These are phyloP conservation scores for Oligia latruncula DNA, from an alignment of 2,888 invertebrate genomes.

Conservation along the genomic window DNA sequence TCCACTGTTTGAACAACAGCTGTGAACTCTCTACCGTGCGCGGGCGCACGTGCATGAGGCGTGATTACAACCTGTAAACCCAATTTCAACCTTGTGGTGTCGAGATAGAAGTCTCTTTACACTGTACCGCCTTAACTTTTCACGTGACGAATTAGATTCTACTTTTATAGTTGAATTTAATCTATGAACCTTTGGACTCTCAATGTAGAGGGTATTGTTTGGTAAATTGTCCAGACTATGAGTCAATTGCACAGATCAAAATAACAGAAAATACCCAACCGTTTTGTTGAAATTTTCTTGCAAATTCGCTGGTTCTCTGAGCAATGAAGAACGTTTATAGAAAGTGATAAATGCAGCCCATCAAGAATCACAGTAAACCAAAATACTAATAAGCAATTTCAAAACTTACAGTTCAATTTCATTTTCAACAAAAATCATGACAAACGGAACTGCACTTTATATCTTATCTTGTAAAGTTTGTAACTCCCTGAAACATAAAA, in stretches of 20 bases:
- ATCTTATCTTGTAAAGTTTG: background rate
- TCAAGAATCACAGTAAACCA: conserved; percentile 25
- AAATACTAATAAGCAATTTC: conserved; percentile 25
- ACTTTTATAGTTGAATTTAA: conserved; percentile 59
- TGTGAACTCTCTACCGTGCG: conserved; percentile 82
- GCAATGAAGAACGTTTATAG: background rate
- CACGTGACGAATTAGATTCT: conserved; percentile 59
- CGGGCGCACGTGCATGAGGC: conserved; percentile 79
- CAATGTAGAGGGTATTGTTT: conserved; percentile 54
- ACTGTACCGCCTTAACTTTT: conserved; percentile 38
- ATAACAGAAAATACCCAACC: conserved; percentile 38
- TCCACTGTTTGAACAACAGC: conserved; percentile 83
- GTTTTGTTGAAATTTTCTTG: conserved; percentile 10
- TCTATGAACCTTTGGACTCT: conserved; percentile 65
- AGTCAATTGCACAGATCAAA: conserved; percentile 59
- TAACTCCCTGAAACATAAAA: conserved; percentile 22
- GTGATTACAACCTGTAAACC: conserved; percentile 73
- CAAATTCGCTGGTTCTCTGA: background rate
- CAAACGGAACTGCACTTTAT: conserved; percentile 31
- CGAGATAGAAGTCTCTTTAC: conserved; percentile 33
- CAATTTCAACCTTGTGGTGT: conserved; percentile 61
- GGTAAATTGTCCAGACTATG: conserved; percentile 49
- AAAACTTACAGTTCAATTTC: conserved; percentile 31
- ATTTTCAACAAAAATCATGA: conserved; percentile 28
- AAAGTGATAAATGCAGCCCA: conserved; percentile 4